Evolutionary conservation across 2,113 vertebrate species (phyloP).

Genomic region (Odobenus rosmarus): DNA sequence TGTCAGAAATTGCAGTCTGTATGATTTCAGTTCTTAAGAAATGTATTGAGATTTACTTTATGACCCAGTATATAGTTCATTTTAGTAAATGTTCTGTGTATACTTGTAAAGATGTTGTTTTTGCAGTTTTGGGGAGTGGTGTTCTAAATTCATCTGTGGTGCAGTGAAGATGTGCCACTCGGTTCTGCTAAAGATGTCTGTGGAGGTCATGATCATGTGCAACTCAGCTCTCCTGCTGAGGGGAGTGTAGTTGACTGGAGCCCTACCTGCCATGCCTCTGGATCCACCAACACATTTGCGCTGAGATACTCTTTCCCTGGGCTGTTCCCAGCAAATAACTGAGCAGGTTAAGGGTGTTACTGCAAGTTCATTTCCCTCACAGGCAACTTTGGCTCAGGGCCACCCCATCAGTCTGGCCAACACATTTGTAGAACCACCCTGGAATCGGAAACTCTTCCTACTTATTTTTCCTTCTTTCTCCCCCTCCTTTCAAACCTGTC

Average conservation of each 20-base stretch:
- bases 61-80: neutral
- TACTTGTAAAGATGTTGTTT: neutral
- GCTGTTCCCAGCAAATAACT: neutral
- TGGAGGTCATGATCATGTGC: neutral
- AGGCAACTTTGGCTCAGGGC: neutral
- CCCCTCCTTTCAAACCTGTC: neutral
- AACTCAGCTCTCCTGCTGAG: neutral
- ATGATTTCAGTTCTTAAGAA: neutral
- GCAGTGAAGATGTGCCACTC: neutral
- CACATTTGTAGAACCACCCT: neutral
- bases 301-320: neutral
- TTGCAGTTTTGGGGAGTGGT: neutral
- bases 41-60: slow-evolving; percentile 13
- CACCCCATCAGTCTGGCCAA: neutral
- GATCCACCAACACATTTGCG: neutral
- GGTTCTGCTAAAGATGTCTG: neutral
- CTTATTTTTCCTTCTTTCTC: neutral
- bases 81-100: neutral
- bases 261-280: neutral
- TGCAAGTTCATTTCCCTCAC: neutral
- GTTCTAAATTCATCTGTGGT: neutral
- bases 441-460: neutral
- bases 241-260: neutral
- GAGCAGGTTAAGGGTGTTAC: neutral
- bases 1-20: neutral